Percentiles rank a stretch among this genome's conserved stretches.
Conservation (phyloP, 2,797 vertebrate genomes). For the Gymnothorax reevesii region DNA sequence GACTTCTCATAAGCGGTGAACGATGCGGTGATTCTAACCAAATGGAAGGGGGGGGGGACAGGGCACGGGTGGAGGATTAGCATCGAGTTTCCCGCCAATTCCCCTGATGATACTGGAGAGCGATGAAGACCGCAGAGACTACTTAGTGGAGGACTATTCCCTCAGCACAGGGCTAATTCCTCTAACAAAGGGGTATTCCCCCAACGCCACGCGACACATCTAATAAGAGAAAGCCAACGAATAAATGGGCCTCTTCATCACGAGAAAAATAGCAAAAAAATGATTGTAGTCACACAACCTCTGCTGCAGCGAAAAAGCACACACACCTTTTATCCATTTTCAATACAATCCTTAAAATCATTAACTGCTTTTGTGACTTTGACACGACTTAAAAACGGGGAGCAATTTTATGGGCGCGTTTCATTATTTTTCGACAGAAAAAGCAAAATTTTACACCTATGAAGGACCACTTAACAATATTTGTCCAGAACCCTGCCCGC, state of each 20-base stretch:
- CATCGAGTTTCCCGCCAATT: constrained; percentile 51
- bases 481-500: constrained; percentile 63
- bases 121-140: constrained; percentile 3
- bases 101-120: background rate
- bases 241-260: background rate
- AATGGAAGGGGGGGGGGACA: constrained; percentile 44
- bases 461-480: constrained; percentile 52
- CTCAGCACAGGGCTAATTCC: constrained; percentile 5
- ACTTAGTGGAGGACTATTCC: constrained; percentile 14
- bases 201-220: background rate
- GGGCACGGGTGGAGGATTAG: constrained; percentile 57
- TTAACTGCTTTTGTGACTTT: background rate
- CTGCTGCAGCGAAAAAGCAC: background rate
- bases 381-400: background rate
- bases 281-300: background rate
- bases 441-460: constrained; percentile 52
- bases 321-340: background rate
- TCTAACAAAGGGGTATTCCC: constrained; percentile 19
- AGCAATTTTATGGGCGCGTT: background rate
- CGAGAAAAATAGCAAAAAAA: background rate
- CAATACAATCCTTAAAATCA: background rate
- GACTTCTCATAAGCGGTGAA: constrained; percentile 53
- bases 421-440: constrained; percentile 46
- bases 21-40: constrained; percentile 63
- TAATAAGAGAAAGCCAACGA: background rate